Evolutionary conservation across 2,888 invertebrate species (phyloP), one percentile per base, ranked within the genome.

Genomic region (Orthosia gothica): DNA sequence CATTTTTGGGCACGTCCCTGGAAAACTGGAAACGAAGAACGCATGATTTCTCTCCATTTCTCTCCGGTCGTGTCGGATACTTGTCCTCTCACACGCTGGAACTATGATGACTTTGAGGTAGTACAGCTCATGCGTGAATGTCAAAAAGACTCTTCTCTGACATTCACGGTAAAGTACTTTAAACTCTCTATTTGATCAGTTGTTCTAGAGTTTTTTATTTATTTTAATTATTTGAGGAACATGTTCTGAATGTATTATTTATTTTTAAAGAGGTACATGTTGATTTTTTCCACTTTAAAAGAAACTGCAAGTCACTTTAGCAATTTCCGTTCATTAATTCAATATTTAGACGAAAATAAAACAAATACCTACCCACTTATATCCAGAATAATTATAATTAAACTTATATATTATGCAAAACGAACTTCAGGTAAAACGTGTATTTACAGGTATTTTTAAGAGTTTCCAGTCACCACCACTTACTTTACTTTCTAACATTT

Each of bases 101-200:
- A 9, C 9, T 9, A 40, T 40, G 40, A 40, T 40, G 40, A 40
- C 40, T 9, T 7, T 32, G 9, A 40, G 40, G 40, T 9, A 9
- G 40, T 40, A 40, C 40, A 40, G 40, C 40, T 9, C 40, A 32
- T 32, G 40, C 40, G 40, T 40, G 40, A 40, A 40, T 9, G 40
- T 1, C 40, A 40, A 40, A 1, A 40, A 40, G 40, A n/a, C 40
- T n/a, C 26, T 26, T 64, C 26, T 40, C 40, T 40, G 61, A 40
- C 45, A 47, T 74, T 66, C 50, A 76, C 47, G 32, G 20, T 32
- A 3, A 64, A 1, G 26, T 40, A 54, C 40, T 40, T 9, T 50
- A 18, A 18, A 78, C 15, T 61, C 55, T 45, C 4, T 52, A 49
- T 72, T 72, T 79, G 12, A 13, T 47, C 79, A 79, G 57, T 47